phyloP scores from a whole-genome alignment of 1,140 invertebrate species.

The Lutraria rhynchaena region DNA sequence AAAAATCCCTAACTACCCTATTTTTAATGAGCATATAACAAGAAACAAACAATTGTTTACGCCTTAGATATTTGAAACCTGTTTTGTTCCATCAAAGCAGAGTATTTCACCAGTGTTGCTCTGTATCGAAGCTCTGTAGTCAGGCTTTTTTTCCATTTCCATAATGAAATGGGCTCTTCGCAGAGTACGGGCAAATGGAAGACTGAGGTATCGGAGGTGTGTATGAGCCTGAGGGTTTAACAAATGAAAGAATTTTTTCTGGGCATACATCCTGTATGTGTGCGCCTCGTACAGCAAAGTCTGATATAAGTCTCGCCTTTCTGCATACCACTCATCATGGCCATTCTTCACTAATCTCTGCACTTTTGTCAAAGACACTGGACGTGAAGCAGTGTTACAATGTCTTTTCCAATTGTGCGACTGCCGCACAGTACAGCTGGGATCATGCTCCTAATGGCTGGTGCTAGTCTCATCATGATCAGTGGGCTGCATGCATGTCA shows the following conservation, averaged over 20 bases:
- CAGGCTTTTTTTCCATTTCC: constrained; percentile 6
- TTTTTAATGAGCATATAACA: too few relatives aligned
- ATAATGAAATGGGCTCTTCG: neutral
- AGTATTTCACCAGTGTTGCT: neutral
- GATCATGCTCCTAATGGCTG: neutral
- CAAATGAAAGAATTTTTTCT: neutral
- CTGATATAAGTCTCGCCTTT: constrained; percentile 6
- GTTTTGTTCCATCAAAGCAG: constrained; percentile 3
- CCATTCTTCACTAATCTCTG: neutral
- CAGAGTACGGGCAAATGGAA: constrained; percentile 1
- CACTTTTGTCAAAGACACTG: neutral
- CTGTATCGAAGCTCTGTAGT: neutral
- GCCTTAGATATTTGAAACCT: neutral
- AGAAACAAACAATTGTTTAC: too few relatives aligned
- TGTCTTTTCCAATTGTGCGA: neutral
- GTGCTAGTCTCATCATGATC: neutral
- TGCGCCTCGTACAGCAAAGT: neutral
- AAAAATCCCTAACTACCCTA: too few relatives aligned
- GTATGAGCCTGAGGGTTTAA: neutral
- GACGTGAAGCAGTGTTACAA: neutral
- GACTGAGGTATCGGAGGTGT: neutral
- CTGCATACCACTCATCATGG: constrained; percentile 1
- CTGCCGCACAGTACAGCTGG: constrained; percentile 1
- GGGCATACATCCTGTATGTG: neutral
- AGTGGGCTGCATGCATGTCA: neutral